phyloP scores from a whole-genome alignment of 35 echinoderm and acorn worm genomes.

The Amphiura filiformis region DNA sequence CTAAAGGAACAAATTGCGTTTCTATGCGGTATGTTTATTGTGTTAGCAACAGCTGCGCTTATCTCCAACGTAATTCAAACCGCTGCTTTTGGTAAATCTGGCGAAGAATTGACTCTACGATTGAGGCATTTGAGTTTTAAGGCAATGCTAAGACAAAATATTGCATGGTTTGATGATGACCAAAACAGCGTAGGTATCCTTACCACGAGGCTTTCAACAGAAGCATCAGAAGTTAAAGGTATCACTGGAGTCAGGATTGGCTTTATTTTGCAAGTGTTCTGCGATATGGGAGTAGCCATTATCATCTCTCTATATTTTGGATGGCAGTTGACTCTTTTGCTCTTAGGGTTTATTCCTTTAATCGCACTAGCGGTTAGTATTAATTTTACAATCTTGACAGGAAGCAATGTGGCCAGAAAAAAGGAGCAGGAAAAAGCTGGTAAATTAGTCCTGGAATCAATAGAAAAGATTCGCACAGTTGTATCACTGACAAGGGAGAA shows the following conservation, averaged over 20 bases:
- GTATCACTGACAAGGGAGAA: too few species aligned
- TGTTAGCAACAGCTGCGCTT: neutral
- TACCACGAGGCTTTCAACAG: conserved; percentile 76
- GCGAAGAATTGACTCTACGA: conserved; percentile 68
- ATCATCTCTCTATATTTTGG: conserved; percentile 75
- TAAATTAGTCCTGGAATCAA: too few species aligned
- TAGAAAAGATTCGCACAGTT: too few species aligned
- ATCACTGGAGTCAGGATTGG: conserved; percentile 77
- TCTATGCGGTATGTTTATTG: neutral
- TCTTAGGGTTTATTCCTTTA: neutral
- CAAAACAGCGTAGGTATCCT: conserved; percentile 66
- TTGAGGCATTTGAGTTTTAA: conserved; percentile 61
- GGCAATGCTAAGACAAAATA: conserved; percentile 81
- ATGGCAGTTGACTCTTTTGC: conserved; percentile 83
- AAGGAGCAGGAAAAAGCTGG: too few species aligned
- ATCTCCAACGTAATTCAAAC: conserved; percentile 27
- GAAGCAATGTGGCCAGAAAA: too few species aligned
- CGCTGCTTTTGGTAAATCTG: conserved; percentile 63
- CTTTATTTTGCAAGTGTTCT: conserved; percentile 54
- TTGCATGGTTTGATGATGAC: conserved; percentile 82
- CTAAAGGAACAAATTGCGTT: neutral
- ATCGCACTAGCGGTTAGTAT: too few species aligned
- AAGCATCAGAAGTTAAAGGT: conserved; percentile 76
- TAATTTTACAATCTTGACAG: too few species aligned
- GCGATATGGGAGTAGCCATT: conserved; percentile 80